Evolutionary conservation across 1,140 invertebrate genomes (phyloP).

Genomic region (Drosophila pallidifrons): DNA sequence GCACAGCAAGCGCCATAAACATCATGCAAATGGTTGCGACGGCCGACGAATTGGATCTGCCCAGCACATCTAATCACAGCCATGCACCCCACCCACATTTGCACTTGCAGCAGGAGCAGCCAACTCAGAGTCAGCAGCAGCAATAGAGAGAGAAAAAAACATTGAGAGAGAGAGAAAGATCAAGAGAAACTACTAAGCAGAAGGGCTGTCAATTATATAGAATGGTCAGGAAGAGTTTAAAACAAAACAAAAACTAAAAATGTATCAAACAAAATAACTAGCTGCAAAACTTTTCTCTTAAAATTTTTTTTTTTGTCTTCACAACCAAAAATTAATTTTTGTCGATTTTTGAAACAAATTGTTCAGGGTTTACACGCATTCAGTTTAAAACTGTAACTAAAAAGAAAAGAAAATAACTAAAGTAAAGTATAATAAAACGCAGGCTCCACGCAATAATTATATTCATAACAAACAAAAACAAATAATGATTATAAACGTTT

Average conservation of each 20-base stretch:
- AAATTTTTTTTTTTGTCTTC: slow-evolving; percentile 29
- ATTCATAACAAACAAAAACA: background rate
- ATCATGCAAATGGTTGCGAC: slow-evolving; percentile 51
- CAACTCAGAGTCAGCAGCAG: slow-evolving; percentile 54
- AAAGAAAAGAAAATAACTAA: slow-evolving; percentile 52
- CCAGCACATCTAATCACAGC: slow-evolving; percentile 62
- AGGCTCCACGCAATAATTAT: slow-evolving; percentile 67
- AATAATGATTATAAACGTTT: slow-evolving; percentile 67
- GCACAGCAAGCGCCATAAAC: slow-evolving; percentile 71
- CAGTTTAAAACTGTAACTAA: slow-evolving; percentile 77
- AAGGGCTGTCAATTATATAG: slow-evolving; percentile 56
- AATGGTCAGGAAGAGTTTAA: slow-evolving; percentile 22
- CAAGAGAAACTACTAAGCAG: background rate
- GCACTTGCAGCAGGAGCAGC: slow-evolving; percentile 61
- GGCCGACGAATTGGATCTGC: slow-evolving; percentile 55
- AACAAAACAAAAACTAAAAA: slow-evolving; percentile 23
- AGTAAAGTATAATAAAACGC: slow-evolving; percentile 65
- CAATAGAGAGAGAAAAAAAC: slow-evolving; percentile 43
- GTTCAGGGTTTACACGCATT: slow-evolving; percentile 65
- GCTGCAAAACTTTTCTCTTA: slow-evolving; percentile 37
- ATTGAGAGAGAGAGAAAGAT: slow-evolving; percentile 33
- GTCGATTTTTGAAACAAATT: slow-evolving; percentile 46
- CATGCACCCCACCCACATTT: slow-evolving; percentile 69
- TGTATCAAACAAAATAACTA: slow-evolving; percentile 27
- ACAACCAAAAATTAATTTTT: slow-evolving; percentile 44